Evolutionary conservation across 64 coral and sea anemone genomes (phyloP).

Genomic region (Montipora sp.): DNA sequence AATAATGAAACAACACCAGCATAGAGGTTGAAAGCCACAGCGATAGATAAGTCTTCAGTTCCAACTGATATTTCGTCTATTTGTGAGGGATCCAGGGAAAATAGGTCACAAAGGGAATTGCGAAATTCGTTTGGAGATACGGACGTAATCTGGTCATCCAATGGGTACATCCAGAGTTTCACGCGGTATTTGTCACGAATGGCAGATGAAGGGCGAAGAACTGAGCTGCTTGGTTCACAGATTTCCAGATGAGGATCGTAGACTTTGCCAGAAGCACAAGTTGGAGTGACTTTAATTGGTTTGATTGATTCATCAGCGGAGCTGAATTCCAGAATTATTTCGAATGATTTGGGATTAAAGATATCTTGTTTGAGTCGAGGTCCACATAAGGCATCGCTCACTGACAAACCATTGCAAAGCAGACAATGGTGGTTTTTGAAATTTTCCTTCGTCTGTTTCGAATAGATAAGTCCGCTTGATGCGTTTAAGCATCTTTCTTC

Average conservation of each 20-base stretch:
- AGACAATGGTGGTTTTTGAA: conserved; percentile 80
- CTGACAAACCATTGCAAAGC: conserved; percentile 67
- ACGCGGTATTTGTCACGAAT: conserved; percentile 60
- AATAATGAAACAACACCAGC: neutral
- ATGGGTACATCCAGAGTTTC: conserved; percentile 58
- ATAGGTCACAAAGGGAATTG: neutral
- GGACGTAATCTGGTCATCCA: neutral
- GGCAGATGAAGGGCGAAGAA: conserved; percentile 8
- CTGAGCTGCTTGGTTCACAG: neutral
- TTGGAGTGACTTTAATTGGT: neutral
- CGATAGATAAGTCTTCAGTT: conserved; percentile 46
- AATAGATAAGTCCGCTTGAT: conserved; percentile 3
- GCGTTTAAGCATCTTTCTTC: conserved; percentile 17
- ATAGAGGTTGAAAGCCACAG: conserved; percentile 64
- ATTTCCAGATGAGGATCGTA: conserved; percentile 60
- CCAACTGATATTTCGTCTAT: conserved; percentile 32
- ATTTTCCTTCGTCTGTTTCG: neutral
- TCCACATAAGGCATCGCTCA: conserved; percentile 43
- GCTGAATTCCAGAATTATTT: conserved; percentile 63
- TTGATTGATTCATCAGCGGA: neutral
- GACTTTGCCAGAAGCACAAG: conserved; percentile 6
- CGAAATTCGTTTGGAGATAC: neutral
- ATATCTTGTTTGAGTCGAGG: conserved; percentile 37
- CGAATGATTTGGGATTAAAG: conserved; percentile 88
- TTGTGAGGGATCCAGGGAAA: conserved; percentile 45